Conservation (phyloP, 2,797 vertebrate species). For the Argentina silus region DNA sequence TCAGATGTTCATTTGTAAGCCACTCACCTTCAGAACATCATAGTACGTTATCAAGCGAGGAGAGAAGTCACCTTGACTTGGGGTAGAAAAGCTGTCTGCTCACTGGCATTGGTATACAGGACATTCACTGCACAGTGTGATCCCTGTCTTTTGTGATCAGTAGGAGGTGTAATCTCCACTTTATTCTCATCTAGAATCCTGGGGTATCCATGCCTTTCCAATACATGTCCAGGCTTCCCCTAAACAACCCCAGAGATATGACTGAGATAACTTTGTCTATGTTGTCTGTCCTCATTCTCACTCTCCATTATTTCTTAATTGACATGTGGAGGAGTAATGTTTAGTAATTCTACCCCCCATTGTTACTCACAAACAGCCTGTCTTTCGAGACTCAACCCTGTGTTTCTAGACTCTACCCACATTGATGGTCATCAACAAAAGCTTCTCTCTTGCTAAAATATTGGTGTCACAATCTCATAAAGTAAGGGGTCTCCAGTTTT, state of each 20-base stretch:
- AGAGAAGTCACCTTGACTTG: neutral
- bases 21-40: neutral
- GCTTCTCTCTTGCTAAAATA: neutral
- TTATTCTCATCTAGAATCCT: conserved; percentile 8
- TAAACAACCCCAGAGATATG: neutral
- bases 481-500: too few relatives aligned
- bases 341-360: neutral
- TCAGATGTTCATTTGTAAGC: neutral
- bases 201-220: neutral
- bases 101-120: neutral
- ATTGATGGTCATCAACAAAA: neutral
- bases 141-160: neutral
- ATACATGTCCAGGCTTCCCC: neutral
- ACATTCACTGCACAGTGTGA: neutral
- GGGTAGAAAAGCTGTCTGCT: neutral
- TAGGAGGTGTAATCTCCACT: neutral
- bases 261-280: neutral
- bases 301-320: conserved; percentile 29
- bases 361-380: neutral
- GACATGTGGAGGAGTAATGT: conserved; percentile 11
- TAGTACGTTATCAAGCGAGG: neutral
- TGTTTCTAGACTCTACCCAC: neutral
- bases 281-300: conserved; percentile 1
- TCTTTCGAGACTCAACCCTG: neutral
- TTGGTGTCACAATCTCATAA: too few relatives aligned